Evolutionary conservation across 1,140 invertebrate species (phyloP), one percentile per base, ranked within the genome.

Genomic region (Drosophila leontia): DNA sequence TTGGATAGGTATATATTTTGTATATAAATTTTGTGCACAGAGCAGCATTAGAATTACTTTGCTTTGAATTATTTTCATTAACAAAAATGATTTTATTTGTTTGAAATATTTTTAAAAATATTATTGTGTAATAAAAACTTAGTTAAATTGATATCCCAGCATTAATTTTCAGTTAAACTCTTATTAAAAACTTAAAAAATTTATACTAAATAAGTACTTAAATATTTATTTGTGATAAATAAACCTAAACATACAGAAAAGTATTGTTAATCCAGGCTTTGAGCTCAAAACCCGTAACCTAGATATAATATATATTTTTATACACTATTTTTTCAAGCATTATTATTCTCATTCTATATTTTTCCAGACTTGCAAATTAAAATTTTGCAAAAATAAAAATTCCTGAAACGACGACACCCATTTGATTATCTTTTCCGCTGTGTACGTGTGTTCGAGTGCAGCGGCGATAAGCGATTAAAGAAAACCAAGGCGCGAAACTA

Each of bases 401-500:
- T 37, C n/a, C 23, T 6, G 15, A 7, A 11, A 15, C 26, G 3
- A 17, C 19, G 34, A 11, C 17, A 19, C 45, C 44, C 34, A 60
- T 42, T 60, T 44, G 7, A 35, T 29, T 42, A 34, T 65, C 53
- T 62, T 65, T 62, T 35, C 8, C 58, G 34, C 62, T 50, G 44
- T 48, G 44, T 34, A 11, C 19, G 15, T 67, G 29, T 35, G 29
- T 34, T 23, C 35, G 29, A 23, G 41, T 55, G 29, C 48, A 62
- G 59, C 60, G 53, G 53, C 65, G 60, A 82, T 82, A 90, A 90
- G 74, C 85, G 85, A 87, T 87, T 87, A 84, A 80, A 62, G 61
- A 78, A 88, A 77, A 80, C 63, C 85, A 84, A 83, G 74, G 84
- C 80, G 70, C 77, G 59, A 78, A 87, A 90, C 80, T 87, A 70